Conservation (phyloP, 2,113 vertebrate species). For the Chaetorhynchus papuensis region DNA sequence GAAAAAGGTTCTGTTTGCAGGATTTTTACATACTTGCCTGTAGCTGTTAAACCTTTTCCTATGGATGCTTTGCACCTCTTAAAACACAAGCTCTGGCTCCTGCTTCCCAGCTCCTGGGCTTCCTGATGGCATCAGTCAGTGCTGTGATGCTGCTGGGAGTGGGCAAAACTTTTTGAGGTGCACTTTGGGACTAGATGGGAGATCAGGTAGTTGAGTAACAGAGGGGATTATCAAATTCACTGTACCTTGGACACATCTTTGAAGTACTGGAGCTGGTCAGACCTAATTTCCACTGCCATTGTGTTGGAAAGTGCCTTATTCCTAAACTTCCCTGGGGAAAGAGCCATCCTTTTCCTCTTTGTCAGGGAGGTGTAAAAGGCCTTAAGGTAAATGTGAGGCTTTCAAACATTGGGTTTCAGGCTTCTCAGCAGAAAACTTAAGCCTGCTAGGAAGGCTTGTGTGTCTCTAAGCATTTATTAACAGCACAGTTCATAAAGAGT, state of each 20-base stretch:
- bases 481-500: not conserved
- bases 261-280: not conserved
- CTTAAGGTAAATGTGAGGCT: fast-evolving
- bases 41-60: not conserved
- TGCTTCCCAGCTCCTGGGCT: not conserved
- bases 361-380: not conserved
- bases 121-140: not conserved
- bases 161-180: not conserved
- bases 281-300: not conserved
- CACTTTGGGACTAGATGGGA: not conserved
- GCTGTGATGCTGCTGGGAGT: not conserved
- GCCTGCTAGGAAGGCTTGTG: not conserved
- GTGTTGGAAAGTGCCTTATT: not conserved
- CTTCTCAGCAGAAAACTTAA: not conserved
- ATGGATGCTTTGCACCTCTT: not conserved
- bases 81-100: not conserved
- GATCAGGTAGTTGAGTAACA: not conserved
- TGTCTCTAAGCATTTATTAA: not conserved
- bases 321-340: not conserved
- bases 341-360: not conserved
- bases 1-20: not conserved
- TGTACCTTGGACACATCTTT: not conserved
- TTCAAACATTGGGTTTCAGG: not conserved
- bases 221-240: not conserved
- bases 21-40: not conserved